phyloP scores from a whole-genome alignment of 2,888 invertebrate species.

The Nasonovia ribisnigri region DNA sequence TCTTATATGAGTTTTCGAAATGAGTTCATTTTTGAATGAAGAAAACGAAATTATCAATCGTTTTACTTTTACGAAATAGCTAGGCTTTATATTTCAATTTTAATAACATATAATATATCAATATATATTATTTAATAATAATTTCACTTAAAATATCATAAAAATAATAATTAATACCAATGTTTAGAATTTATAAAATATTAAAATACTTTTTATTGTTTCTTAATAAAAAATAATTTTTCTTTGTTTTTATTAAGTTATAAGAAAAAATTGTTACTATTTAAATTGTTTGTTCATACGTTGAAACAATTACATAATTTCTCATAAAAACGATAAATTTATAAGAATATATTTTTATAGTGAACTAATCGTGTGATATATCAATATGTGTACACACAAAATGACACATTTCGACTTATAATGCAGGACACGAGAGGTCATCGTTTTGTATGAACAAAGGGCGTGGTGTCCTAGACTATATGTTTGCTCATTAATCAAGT shows the following conservation, averaged over 20 bases:
- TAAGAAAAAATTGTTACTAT: background rate
- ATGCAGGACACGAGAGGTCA: constrained; percentile 53
- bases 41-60: background rate
- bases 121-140: background rate
- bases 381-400: background rate
- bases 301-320: background rate
- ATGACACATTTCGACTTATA: constrained; percentile 36
- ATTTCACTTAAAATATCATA: background rate
- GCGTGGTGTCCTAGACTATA: constrained; percentile 44
- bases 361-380: constrained; percentile 10
- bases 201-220: background rate
- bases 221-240: background rate
- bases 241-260: background rate
- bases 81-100: background rate
- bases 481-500: constrained; percentile 53
- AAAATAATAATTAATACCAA: background rate
- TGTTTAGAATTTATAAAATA: background rate
- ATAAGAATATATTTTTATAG: background rate
- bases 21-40: too few species aligned
- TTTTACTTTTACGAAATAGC: background rate
- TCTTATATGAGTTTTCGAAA: background rate
- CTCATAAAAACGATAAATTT: background rate
- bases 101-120: background rate
- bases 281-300: background rate
- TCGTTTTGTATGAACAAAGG: constrained; percentile 54